Evolutionary conservation across 2,113 vertebrate species (phyloP), one percentile per base, ranked within the genome.

Genomic region (Oryzias melastigma): DNA sequence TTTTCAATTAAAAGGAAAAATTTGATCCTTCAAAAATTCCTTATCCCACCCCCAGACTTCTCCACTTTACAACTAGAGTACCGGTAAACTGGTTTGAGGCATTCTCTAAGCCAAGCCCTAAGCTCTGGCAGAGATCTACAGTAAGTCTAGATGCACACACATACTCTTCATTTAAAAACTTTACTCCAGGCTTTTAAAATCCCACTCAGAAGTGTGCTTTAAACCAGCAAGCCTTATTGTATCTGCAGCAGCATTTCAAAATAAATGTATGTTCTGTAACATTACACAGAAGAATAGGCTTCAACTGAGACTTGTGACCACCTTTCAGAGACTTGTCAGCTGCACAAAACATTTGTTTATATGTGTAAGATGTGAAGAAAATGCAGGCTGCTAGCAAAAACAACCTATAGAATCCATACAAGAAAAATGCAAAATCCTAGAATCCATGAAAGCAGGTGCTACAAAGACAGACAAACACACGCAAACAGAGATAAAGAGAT

Each of bases 71-170:
- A 93, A 92, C 92, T 90, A 92, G 92, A 91, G 81, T n/a, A n/a
- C n/a, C n/a, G n/a, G n/a, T 85, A 86, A 93, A 93, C 92, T 92
- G 91, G 92, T 93, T 93, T 91, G 83, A 90, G 83, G 85, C 72
- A 63, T 84, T 84, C 83, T 83, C 78, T 85, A 84, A 91, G 91
- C 92, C 90, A 92, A 92, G 89, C 88, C 90, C 85, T 85, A 73
- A 88, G 78, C 83, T 76, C 83, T 91, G 88, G 90, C 90, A 86
- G 62, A 79, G 62, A 72, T 84, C 81, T 78, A 83, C 85, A 68
- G 44, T 6, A 45, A 75, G 69, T 53, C 68, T 75, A 45, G 41
- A 52, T 35, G 44, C 40, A n/a, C 48, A 25, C 27, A 19, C 50
- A 20, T 54, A 35, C 41, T 48, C 20, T 40, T 35, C 52, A 22